Evolutionary conservation across 2,888 invertebrate genomes (phyloP), one percentile per base, ranked within the genome.

Genomic region (Lepetodrilus schrolli): DNA sequence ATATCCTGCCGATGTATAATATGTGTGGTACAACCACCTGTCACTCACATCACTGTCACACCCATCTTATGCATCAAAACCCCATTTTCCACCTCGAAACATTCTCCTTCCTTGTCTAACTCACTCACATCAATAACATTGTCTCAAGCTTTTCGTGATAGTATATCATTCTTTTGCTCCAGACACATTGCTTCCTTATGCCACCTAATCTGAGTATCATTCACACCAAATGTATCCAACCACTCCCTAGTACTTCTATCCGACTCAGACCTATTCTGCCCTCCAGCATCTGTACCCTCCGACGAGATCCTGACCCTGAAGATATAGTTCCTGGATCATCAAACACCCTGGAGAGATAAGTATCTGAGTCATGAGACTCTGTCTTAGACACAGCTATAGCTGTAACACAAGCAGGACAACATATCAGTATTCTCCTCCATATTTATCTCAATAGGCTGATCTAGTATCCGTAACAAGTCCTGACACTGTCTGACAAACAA

Each of bases 21-120:
- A 13, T 21, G n/a, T 66, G 43, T 4, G 75, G 75, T 3, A 51
- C 47, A 23, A 68, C 75, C 38, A 74, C 58, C 51, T 77, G 77
- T 47, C 69, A 26, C 4, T 26, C 10, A 7, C 51, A 37, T n/a
- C 17, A 4, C 72, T 77, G 70, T 5, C 71, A 51, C 13, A 72
- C 72, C 30, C 21, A 17, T 21, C 36, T 79, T 76, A 47, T 76
- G 75, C 76, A 79, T 79, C 4, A 75, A 51, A 10, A 78, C 70
- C 13, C 69, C 78, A 47, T 70, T 23, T 10, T 37, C 43, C 4
- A 74, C 23, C 50, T 66, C 74, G 66, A 30, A 74, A 37, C 74
- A 47, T 58, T 65, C 43, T 26, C n/a, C 30, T 10, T 23, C 34
- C 34, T 36, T 66, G 17, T 8, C 36, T 37, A 21, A 13, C 23